Evolutionary conservation across 1,140 invertebrate species (phyloP).

Genomic region (Rhagoletis pomonella): DNA sequence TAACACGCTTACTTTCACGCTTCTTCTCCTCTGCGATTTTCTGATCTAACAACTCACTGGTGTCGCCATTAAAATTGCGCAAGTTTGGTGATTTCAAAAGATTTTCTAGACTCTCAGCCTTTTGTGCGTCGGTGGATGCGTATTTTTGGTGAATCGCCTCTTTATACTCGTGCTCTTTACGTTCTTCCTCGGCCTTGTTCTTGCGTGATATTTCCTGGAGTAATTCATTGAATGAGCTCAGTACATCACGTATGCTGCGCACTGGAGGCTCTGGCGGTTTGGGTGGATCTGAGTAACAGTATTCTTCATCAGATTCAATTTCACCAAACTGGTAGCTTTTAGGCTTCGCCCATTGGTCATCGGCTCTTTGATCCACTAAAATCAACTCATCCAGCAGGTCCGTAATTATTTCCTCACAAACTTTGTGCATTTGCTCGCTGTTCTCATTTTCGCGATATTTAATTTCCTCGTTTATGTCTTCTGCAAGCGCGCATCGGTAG

Average conservation of each 20-base stretch:
- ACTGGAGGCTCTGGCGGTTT: neutral
- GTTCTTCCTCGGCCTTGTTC: conserved; percentile 31
- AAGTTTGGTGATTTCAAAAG: conserved; percentile 58
- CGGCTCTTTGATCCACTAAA: conserved; percentile 34
- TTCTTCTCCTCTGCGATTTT: conserved; percentile 59
- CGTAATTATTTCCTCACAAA: conserved; percentile 57
- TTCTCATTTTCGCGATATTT: neutral
- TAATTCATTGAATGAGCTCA: conserved; percentile 47
- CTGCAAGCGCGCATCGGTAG: neutral
- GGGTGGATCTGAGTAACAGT: conserved; percentile 58
- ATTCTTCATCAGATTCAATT: conserved; percentile 68
- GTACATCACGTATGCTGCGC: conserved; percentile 32
- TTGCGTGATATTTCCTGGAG: neutral
- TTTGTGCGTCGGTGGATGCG: conserved; percentile 32
- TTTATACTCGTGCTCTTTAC: neutral
- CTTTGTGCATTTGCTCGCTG: neutral
- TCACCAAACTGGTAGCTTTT: conserved; percentile 61
- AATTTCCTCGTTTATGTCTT: conserved; percentile 42
- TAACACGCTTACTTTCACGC: conserved; percentile 54
- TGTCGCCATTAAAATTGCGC: conserved; percentile 58
- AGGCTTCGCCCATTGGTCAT: conserved; percentile 14
- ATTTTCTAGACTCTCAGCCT: conserved; percentile 31
- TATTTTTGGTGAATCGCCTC: neutral
- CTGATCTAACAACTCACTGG: conserved; percentile 58
- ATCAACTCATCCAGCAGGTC: conserved; percentile 61